These are phyloP conservation scores for Molossus alvarezi DNA, from an alignment of 2,797 vertebrate genomes.

Conservation along the genomic window DNA sequence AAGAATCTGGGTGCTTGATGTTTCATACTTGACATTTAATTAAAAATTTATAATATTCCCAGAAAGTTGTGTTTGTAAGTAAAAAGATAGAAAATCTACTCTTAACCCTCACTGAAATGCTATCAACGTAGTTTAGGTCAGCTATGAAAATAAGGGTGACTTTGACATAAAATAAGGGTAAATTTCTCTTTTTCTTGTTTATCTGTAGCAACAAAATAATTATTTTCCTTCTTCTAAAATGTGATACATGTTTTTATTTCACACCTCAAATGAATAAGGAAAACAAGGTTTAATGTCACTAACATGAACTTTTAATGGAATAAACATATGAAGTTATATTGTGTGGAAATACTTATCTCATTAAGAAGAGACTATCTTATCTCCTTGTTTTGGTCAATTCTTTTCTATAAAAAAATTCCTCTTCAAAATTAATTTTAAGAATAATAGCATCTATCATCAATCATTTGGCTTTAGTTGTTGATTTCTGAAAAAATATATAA, in stretches of 20 bases:
- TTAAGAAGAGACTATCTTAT: background rate
- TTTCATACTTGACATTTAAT: background rate
- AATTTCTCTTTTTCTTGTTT: background rate
- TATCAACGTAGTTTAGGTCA: conserved; percentile 7
- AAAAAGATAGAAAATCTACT: background rate
- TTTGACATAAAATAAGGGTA: background rate
- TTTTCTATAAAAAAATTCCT: background rate
- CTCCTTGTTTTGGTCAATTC: background rate
- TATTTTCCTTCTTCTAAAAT: background rate
- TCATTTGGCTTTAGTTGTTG: background rate
- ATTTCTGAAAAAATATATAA: background rate
- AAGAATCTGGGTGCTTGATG: background rate
- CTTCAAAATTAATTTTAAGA: conserved; percentile 42
- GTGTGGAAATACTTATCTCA: background rate
- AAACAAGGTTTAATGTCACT: background rate
- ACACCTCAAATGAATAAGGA: background rate
- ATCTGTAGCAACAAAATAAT: background rate
- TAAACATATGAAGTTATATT: background rate
- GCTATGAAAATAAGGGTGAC: background rate
- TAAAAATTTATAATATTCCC: background rate
- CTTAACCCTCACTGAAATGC: background rate
- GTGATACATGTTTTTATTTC: background rate
- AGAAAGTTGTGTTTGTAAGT: background rate
- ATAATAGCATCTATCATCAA: background rate
- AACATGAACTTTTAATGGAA: background rate